phyloP scores from a whole-genome alignment of 2,797 vertebrate species.

The Trichosurus vulpecula region DNA sequence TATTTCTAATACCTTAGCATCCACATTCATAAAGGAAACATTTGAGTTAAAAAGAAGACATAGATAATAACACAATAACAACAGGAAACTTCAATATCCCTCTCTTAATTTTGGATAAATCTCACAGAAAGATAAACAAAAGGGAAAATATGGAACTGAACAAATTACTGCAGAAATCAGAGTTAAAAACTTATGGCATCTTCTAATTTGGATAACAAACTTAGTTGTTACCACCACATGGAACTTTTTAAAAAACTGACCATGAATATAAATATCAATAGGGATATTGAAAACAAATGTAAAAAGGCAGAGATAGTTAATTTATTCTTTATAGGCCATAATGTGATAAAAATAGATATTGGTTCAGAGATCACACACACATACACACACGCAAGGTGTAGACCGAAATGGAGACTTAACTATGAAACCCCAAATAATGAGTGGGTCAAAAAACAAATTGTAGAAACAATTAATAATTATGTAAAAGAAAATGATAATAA shows the following conservation, averaged over 20 bases:
- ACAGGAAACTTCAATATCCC: background rate
- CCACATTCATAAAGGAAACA: background rate
- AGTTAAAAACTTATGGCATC: background rate
- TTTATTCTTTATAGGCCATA: background rate
- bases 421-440: no score
- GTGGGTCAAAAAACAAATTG: no score
- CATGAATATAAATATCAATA: no score
- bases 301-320: background rate
- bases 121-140: background rate
- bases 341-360: background rate
- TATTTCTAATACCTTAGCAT: background rate
- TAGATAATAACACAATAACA: background rate
- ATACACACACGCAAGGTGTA: no score
- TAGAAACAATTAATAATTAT: background rate
- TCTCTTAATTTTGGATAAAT: background rate
- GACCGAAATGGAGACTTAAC: no score
- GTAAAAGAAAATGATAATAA: background rate
- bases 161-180: background rate
- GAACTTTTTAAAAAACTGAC: background rate
- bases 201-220: background rate
- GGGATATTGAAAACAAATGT: background rate
- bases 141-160: background rate
- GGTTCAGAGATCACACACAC: background rate
- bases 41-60: background rate
- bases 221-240: background rate